phyloP scores from a whole-genome alignment of 2,888 invertebrate genomes.

The Athalia circularis region DNA sequence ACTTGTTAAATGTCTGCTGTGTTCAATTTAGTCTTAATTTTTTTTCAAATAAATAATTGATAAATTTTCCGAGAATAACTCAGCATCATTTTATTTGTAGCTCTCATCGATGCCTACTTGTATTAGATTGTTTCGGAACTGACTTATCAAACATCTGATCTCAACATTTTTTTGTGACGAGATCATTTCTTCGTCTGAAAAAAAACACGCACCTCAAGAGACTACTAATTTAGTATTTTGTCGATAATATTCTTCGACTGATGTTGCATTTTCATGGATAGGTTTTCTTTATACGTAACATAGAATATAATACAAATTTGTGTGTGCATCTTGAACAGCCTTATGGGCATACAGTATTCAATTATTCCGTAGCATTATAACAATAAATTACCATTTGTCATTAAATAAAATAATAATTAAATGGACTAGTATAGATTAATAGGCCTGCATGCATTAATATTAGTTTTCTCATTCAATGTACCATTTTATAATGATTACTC shows the following conservation, averaged over 20 bases:
- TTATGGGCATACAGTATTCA: slow-evolving; percentile 12
- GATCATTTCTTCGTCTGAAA: slow-evolving; percentile 1
- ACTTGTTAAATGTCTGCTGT: too few relatives aligned
- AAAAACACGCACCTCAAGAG: not conserved
- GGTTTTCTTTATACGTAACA: slow-evolving; percentile 2
- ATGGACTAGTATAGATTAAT: slow-evolving; percentile 67
- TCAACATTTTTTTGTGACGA: not conserved
- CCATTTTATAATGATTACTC: slow-evolving; percentile 57
- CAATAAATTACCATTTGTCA: slow-evolving; percentile 46
- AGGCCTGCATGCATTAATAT: slow-evolving; percentile 68
- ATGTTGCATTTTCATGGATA: slow-evolving; percentile 27
- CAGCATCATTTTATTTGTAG: too few relatives aligned
- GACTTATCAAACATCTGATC: not conserved
- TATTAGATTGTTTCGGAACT: not conserved
- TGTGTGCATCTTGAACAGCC: not conserved
- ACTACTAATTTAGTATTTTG: slow-evolving; percentile 20
- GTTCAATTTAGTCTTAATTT: too few relatives aligned
- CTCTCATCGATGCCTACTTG: not conserved
- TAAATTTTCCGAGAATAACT: too few relatives aligned
- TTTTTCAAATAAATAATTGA: too few relatives aligned
- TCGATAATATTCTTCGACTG: slow-evolving; percentile 12
- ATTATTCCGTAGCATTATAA: slow-evolving; percentile 39
- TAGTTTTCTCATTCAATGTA: slow-evolving; percentile 51
- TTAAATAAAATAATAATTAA: slow-evolving; percentile 71
- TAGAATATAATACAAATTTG: slow-evolving; percentile 13